These are phyloP conservation scores for Drosophila sproati DNA, from an alignment of 1,140 invertebrate species.

Conservation along the genomic window DNA sequence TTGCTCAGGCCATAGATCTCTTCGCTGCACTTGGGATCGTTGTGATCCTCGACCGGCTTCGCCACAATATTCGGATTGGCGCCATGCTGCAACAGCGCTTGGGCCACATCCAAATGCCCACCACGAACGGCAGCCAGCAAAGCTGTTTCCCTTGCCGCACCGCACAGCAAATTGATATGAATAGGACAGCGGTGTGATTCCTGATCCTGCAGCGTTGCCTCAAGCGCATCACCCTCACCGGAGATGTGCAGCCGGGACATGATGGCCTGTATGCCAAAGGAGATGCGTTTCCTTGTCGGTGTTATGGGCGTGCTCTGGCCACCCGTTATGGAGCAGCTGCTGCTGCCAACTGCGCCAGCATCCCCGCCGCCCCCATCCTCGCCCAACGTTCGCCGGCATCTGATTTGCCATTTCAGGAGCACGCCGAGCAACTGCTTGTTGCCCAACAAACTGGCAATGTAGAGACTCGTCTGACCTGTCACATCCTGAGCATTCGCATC, in stretches of 20 bases:
- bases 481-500: slow-evolving; percentile 96
- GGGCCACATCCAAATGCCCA: slow-evolving; percentile 90
- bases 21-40: slow-evolving; percentile 84
- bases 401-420: slow-evolving; percentile 90
- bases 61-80: slow-evolving; percentile 90
- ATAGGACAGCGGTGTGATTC: slow-evolving; percentile 89
- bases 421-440: slow-evolving; percentile 92
- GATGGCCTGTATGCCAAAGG: slow-evolving; percentile 94
- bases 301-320: slow-evolving; percentile 67
- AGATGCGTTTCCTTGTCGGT: slow-evolving; percentile 90
- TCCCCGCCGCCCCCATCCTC: slow-evolving; percentile 2
- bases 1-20: slow-evolving; percentile 84
- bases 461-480: slow-evolving; percentile 94
- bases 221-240: slow-evolving; percentile 53
- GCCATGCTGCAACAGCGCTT: slow-evolving; percentile 90
- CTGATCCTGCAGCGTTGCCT: slow-evolving; percentile 73
- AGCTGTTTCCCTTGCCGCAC: slow-evolving; percentile 88
- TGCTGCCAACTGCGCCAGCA: background rate
- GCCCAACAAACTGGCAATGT: slow-evolving; percentile 93
- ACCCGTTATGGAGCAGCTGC: slow-evolving; percentile 16
- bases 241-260: slow-evolving; percentile 92
- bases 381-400: slow-evolving; percentile 87
- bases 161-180: slow-evolving; percentile 90
- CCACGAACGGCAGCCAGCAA: slow-evolving; percentile 92
- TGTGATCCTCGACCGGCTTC: slow-evolving; percentile 84